Base-by-base conservation (phyloP, 2,888 invertebrate species). In the Lochmaea capreae region DNA sequence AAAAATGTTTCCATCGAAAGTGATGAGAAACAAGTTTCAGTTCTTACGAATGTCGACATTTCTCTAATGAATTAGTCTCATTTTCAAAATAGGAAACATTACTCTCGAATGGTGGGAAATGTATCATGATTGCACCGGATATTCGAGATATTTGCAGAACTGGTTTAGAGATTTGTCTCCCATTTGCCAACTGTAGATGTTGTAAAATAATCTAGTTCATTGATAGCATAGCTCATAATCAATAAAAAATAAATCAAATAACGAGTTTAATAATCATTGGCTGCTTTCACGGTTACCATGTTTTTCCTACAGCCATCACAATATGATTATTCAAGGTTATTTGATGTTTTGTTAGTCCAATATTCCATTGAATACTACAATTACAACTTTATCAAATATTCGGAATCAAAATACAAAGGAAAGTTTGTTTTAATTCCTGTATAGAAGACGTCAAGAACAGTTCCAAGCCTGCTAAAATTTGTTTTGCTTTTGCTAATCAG, bases 81-180 rank as follows among this genome's bases (percentile, higher is more conserved):
- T 67, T 71, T 57, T 62, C 22, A 71, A 63, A 67, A 71, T 49
- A 65, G 74, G 71, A 71, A 71, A 74, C 71, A 67, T 62, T 63
- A 70, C 46, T 71, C 67, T 67, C 49, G 67, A 67, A 65, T 71
- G 71, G 67, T 74, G 74, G 59, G 74, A 74, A 74, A 39, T 52
- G 26, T 49, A 46, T 59, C 14, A 18, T 67, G 46, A 57, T 54
- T 71, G 67, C 74, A 67, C 66, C 70, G 74, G 74, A 74, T 67
- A 67, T 57, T 63, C 42, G 39, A 43, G 39, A 67, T 16, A 74
- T 71, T 67, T 59, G 71, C 67, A 71, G 67, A 73, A 69, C 70
- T 73, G 70, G 69, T 73, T 73, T 58, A 65, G 52, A 58, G 58
- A 52, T 61, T 66, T 58, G 65, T 59, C 59, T 67, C 58, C 9